These are phyloP conservation scores for Spheniscus mendiculus DNA, from an alignment of 2,113 vertebrate species.

Conservation along the genomic window DNA sequence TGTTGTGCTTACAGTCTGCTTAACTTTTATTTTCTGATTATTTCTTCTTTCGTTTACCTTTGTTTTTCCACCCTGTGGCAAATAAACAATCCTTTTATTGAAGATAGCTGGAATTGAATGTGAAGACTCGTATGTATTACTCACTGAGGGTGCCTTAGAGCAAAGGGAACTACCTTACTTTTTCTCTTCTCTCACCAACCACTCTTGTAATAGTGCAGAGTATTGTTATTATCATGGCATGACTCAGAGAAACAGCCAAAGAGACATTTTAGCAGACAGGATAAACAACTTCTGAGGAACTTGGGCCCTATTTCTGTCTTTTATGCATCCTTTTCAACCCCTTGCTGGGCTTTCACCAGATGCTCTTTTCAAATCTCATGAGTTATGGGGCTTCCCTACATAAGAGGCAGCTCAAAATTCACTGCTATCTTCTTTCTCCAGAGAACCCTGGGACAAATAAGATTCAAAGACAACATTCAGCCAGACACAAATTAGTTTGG, in stretches of 20 bases:
- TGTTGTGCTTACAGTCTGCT: slow-evolving; percentile 35
- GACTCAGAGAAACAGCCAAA: slow-evolving; percentile 50
- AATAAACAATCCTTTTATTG: slow-evolving; percentile 63
- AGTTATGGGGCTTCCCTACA: slow-evolving; percentile 35
- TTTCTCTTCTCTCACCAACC: neutral
- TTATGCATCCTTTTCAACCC: slow-evolving; percentile 19
- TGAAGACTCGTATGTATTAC: slow-evolving; percentile 27
- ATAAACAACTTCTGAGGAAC: slow-evolving; percentile 48
- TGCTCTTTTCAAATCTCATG: slow-evolving; percentile 38
- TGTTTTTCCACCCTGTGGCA: slow-evolving; percentile 38
- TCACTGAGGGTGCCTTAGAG: slow-evolving; percentile 21
- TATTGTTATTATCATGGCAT: slow-evolving; percentile 27
- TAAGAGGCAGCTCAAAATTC: slow-evolving; percentile 4
- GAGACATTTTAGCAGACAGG: slow-evolving; percentile 21
- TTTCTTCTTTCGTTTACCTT: slow-evolving; percentile 40
- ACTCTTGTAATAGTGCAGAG: neutral
- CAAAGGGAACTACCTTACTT: slow-evolving; percentile 22
- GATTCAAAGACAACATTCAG: slow-evolving; percentile 49
- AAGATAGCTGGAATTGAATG: slow-evolving; percentile 60
- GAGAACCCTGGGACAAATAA: slow-evolving; percentile 23
- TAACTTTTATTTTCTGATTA: slow-evolving; percentile 36
- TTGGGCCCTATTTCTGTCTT: slow-evolving; percentile 33
- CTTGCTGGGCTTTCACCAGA: slow-evolving; percentile 12
- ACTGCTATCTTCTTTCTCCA: slow-evolving; percentile 18
- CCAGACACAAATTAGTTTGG: slow-evolving; percentile 44